Base-by-base conservation (phyloP, 2,797 vertebrate species). In the Hydrocynus forskahlii region DNA sequence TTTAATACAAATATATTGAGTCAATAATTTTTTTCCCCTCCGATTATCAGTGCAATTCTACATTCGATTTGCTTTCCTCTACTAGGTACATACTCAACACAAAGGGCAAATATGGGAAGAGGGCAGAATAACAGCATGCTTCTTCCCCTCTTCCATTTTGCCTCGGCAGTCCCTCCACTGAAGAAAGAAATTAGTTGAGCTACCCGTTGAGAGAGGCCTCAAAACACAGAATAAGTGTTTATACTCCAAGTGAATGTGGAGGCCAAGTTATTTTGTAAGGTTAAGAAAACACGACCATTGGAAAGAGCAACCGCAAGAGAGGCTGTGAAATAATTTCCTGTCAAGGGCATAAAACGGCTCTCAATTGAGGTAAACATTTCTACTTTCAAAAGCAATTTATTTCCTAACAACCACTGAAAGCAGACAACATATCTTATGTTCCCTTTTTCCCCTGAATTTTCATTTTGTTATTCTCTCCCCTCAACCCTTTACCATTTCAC, bases 381-480 rank as follows among this genome's bases (percentile, higher is more conserved):
- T 90, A 91, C 90, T 92, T 92, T 92, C 91, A 91, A 90, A 91
- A 92, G 91, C 90, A 93, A 92, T 94, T 92, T 92, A 92, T 92
- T 93, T 93, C 88, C 86, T 90, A 92, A 91, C 91, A 92, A 90
- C 89, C 81, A 79, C 91, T 91, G 89, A 92, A 92, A 91, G 90
- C 86, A 91, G 91, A 93, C 90, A 92, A 92, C 90, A 91, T 91
- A 92, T 92, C 89, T 91, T 88, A 90, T 94, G 91, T 91, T 91
- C 84, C 89, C 86, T 91, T 90, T 83, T 88, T 84, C 87, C 81
- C 86, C 87, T 86, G 88, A 92, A 90, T 92, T 94, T 91, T 91
- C 90, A 91, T 93, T 91, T 90, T 85, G 80, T 78, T 75, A 83
- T 64, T 84, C 81, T 69, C 57, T 69, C 78, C 64, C 73, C 81